phyloP scores from a whole-genome alignment of 2,888 invertebrate genomes.

The Agrenia bidenticulata region DNA sequence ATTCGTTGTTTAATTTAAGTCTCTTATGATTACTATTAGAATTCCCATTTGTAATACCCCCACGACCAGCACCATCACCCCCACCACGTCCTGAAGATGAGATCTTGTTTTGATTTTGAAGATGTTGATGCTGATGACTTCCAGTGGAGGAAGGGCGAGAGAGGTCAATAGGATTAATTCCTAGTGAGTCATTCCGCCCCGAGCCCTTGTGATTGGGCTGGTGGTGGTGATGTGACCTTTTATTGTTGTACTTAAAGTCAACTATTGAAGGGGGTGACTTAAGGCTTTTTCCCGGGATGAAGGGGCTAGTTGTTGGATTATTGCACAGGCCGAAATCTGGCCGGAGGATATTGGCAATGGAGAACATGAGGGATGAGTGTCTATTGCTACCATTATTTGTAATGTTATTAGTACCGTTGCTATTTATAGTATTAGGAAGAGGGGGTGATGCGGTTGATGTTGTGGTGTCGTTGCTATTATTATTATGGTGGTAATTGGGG shows the following conservation, averaged over 20 bases:
- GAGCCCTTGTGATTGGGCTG: slow-evolving; percentile 20
- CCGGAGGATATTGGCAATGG: slow-evolving; percentile 73
- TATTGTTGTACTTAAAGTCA: slow-evolving; percentile 10
- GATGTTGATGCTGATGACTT: slow-evolving; percentile 14
- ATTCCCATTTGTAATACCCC: slow-evolving; percentile 19
- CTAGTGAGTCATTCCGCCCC: slow-evolving; percentile 24
- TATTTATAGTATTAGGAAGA: slow-evolving; percentile 10
- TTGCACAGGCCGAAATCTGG: slow-evolving; percentile 68
- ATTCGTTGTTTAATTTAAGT: not conserved
- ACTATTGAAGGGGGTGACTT: slow-evolving; percentile 21
- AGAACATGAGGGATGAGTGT: slow-evolving; percentile 64
- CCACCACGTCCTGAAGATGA: slow-evolving; percentile 7
- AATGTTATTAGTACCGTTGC: slow-evolving; percentile 20
- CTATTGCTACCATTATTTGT: slow-evolving; percentile 29
- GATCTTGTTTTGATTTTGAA: slow-evolving; percentile 20
- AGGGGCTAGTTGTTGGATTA: slow-evolving; percentile 61
- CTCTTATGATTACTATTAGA: slow-evolving; percentile 19
- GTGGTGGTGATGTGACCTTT: slow-evolving; percentile 1
- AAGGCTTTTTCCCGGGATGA: slow-evolving; percentile 22
- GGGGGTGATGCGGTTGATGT: slow-evolving; percentile 35
- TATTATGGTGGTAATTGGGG: slow-evolving; percentile 30
- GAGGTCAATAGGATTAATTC: slow-evolving; percentile 45
- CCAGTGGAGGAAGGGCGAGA: slow-evolving; percentile 45
- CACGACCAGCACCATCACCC: not conserved
- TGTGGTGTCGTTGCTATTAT: slow-evolving; percentile 36